Evolutionary conservation across 2,113 vertebrate genomes (phyloP).

Genomic region (Mormyrus iriodes): DNA sequence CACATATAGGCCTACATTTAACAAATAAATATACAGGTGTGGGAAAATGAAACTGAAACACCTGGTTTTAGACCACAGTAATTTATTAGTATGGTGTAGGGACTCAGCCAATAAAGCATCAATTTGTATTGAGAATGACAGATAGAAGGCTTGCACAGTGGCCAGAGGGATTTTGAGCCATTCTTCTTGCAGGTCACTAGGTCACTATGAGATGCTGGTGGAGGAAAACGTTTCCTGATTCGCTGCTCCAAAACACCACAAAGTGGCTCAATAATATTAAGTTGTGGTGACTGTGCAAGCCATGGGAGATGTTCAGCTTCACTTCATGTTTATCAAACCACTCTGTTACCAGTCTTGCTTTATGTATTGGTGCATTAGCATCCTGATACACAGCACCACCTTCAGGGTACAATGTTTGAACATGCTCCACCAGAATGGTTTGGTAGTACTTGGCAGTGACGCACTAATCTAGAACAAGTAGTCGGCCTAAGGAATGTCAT

Average conservation of each 20-base stretch:
- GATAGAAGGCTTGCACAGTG: too few species aligned
- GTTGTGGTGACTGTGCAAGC: background rate
- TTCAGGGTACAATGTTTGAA: background rate
- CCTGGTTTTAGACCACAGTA: background rate
- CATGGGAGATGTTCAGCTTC: background rate
- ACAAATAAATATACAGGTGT: background rate
- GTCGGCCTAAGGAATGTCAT: background rate
- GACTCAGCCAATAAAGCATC: background rate
- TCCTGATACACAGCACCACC: background rate
- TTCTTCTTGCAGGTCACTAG: background rate
- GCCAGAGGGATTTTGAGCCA: too few species aligned
- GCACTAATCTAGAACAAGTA: background rate
- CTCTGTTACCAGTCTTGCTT: background rate
- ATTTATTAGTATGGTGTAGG: background rate
- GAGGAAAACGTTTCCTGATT: background rate
- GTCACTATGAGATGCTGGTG: background rate
- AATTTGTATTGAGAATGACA: background rate
- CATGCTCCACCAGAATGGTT: background rate
- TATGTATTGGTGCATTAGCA: background rate
- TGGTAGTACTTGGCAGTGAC: background rate
- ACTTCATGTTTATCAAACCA: background rate
- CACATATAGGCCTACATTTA: background rate
- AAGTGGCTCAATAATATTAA: background rate
- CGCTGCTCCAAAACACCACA: background rate
- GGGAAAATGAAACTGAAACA: background rate